Percentiles rank a stretch among this genome's conserved stretches.
Conservation (phyloP, 2,113 vertebrate genomes). For the Carollia perspicillata region DNA sequence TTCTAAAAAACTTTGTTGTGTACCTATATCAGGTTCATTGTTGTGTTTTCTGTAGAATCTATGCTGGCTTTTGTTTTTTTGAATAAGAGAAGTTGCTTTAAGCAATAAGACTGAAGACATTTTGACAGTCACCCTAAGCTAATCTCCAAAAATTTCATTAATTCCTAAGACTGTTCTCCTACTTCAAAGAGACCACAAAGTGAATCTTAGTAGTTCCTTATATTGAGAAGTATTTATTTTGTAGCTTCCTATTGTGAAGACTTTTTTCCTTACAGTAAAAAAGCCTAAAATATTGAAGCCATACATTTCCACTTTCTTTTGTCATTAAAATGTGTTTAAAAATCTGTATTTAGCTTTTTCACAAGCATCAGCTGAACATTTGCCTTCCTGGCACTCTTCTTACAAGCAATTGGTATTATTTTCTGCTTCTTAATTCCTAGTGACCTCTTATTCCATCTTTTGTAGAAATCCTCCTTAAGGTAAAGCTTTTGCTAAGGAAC, state of each 20-base stretch:
- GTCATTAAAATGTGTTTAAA: background rate
- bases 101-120: background rate
- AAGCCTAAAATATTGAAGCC: conserved; percentile 24
- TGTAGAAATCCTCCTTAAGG: background rate
- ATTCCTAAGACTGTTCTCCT: conserved; percentile 23
- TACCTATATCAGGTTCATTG: conserved; percentile 11
- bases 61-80: background rate
- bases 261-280: conserved; percentile 2
- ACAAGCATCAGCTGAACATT: conserved; percentile 8
- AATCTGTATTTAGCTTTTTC: background rate
- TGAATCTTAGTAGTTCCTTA: background rate
- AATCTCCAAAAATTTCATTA: conserved; percentile 27
- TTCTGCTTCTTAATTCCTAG: background rate
- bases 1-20: conserved; percentile 2
- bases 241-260: background rate
- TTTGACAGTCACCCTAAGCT: background rate
- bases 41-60: background rate
- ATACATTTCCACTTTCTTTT: background rate
- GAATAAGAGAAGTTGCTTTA: background rate
- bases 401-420: conserved; percentile 8
- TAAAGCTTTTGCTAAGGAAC: conserved; percentile 23
- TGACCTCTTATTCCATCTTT: background rate
- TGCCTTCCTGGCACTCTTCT: background rate
- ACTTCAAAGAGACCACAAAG: background rate
- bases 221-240: conserved; percentile 1